Conservation (phyloP, 2,888 invertebrate genomes). For the Mesoligia furuncula region DNA sequence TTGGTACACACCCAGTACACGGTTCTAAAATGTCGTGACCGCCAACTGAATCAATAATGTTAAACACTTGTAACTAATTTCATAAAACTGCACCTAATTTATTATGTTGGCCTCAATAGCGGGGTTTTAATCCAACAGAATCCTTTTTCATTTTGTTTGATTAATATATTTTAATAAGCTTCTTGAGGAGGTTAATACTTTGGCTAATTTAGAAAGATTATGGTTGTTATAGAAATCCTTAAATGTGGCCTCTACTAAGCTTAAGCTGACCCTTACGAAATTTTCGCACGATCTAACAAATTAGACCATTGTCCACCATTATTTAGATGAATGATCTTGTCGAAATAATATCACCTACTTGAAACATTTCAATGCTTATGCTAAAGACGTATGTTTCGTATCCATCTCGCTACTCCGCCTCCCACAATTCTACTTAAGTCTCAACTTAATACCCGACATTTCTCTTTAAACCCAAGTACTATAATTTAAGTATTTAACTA, state of each 20-base stretch:
- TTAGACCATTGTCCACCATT: background rate
- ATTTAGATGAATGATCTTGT: background rate
- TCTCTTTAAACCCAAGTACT: constrained; percentile 49
- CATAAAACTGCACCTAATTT: constrained; percentile 54
- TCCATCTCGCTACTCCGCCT: constrained; percentile 15
- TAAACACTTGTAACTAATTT: constrained; percentile 33
- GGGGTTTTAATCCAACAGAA: constrained; percentile 39
- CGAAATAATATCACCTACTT: background rate
- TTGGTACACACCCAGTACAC: constrained; percentile 25
- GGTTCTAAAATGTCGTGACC: constrained; percentile 41
- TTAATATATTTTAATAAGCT: constrained; percentile 27
- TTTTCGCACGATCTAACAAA: background rate
- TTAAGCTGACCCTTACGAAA: background rate
- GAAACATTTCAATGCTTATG: background rate
- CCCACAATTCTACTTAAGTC: constrained; percentile 31
- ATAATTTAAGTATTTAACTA: constrained; percentile 52
- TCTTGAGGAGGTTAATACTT: constrained; percentile 2
- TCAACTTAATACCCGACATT: constrained; percentile 36
- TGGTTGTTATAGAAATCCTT: background rate
- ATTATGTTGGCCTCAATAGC: constrained; percentile 49
- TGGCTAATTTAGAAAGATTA: constrained; percentile 12
- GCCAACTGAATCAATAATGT: constrained; percentile 50
- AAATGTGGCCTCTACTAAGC: background rate
- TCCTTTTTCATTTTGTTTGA: constrained; percentile 38
- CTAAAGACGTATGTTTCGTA: background rate